A percentile compares a stretch with the other conserved stretches of the same genome.
Evolutionary conservation across 2,113 vertebrate genomes (phyloP).

Genomic region (Dromaius novaehollandiae): DNA sequence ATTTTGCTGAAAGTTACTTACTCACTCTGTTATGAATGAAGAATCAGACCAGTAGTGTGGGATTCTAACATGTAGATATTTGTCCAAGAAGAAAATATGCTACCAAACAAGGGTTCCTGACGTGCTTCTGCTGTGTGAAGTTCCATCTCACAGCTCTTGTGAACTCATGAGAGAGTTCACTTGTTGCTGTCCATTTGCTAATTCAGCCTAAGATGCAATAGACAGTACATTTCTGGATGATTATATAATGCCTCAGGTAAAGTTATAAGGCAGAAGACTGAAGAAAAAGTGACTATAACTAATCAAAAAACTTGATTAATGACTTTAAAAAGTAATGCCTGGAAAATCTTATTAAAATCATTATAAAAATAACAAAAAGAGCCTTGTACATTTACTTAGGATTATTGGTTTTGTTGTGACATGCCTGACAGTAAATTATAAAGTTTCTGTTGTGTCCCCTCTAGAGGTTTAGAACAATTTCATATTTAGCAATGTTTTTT

Average conservation of each 20-base stretch:
- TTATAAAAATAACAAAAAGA: slow-evolving; percentile 43
- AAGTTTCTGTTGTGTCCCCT: slow-evolving; percentile 4
- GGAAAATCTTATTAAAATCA: not conserved
- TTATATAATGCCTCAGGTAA: not conserved
- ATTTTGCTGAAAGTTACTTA: not conserved
- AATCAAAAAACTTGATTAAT: slow-evolving; percentile 12
- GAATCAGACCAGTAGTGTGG: not conserved
- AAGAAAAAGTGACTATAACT: not conserved
- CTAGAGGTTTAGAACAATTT: not conserved
- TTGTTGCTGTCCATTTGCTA: not conserved
- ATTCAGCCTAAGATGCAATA: not conserved
- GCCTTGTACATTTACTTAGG: not conserved
- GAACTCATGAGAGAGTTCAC: not conserved
- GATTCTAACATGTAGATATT: not conserved
- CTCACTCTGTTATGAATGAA: not conserved
- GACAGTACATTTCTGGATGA: not conserved
- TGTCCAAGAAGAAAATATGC: not conserved
- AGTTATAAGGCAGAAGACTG: not conserved
- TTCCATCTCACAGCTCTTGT: not conserved
- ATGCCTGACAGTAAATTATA: slow-evolving; percentile 48
- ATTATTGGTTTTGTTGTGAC: not conserved
- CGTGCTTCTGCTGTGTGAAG: not conserved
- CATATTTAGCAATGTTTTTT: slow-evolving; percentile 19
- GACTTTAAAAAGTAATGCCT: not conserved
- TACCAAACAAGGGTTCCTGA: not conserved